phyloP scores from a whole-genome alignment of 2,888 invertebrate species.

The Drosophila kokeensis region DNA sequence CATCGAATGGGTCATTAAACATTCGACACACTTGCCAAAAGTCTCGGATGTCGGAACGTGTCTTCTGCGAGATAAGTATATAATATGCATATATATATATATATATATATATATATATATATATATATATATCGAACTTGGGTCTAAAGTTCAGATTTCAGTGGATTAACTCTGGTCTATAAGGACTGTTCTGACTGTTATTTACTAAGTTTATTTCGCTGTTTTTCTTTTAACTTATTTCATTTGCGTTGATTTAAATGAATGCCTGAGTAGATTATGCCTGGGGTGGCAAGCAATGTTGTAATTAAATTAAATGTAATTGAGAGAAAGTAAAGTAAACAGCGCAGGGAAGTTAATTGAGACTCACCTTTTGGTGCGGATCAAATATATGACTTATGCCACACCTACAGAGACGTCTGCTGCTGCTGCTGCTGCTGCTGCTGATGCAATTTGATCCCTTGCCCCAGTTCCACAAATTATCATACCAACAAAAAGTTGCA shows the following conservation, averaged over 20 bases:
- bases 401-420: slow-evolving; percentile 3
- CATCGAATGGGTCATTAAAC: not conserved
- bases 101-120: too few relatives aligned
- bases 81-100: not conserved
- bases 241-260: not conserved
- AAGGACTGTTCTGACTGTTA: too few relatives aligned
- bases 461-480: slow-evolving; percentile 64
- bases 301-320: not conserved
- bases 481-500: slow-evolving; percentile 49
- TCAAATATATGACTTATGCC: not conserved
- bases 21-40: not conserved
- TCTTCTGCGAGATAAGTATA: not conserved
- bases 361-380: not conserved
- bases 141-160: not conserved
- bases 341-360: not conserved
- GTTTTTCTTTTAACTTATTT: not conserved
- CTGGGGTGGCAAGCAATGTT: not conserved
- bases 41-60: not conserved
- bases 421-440: slow-evolving; percentile 1
- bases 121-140: not conserved
- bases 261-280: not conserved
- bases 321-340: not conserved
- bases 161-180: not conserved
- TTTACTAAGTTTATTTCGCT: not conserved
- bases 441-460: slow-evolving; percentile 59